Evolutionary conservation across 2,113 vertebrate genomes (phyloP).

Genomic region (Piliocolobus tephrosceles): DNA sequence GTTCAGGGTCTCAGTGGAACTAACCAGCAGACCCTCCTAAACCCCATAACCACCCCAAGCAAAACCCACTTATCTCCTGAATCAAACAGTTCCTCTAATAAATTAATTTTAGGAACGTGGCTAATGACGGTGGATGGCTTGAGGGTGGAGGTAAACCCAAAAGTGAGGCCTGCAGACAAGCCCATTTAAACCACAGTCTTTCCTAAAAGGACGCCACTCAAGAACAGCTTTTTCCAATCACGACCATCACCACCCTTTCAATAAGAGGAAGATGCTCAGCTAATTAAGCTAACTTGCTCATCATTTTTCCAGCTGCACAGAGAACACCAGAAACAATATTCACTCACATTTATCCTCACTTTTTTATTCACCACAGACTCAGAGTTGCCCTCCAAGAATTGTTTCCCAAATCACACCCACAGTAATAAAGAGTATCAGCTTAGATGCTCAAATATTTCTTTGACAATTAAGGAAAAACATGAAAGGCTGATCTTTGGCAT

Average conservation of each 20-base stretch:
- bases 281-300: not conserved
- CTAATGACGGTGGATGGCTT: not conserved
- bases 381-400: not conserved
- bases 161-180: not conserved
- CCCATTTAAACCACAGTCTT: slow-evolving; percentile 4
- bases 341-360: not conserved
- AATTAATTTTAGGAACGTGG: not conserved
- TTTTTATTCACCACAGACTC: not conserved
- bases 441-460: not conserved
- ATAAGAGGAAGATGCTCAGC: not conserved
- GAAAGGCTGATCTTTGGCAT: not conserved
- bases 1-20: not conserved
- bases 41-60: not conserved
- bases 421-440: not conserved
- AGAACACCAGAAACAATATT: not conserved
- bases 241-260: not conserved
- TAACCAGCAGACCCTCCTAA: not conserved
- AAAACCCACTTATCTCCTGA: not conserved
- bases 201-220: not conserved
- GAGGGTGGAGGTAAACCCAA: not conserved
- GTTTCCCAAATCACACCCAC: not conserved
- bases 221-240: not conserved
- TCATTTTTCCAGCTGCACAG: not conserved
- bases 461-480: not conserved
- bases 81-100: not conserved